Percentiles rank a stretch among this genome's conserved stretches.
phyloP scores from a whole-genome alignment of 2,797 vertebrate genomes.

The Paguma larvata region DNA sequence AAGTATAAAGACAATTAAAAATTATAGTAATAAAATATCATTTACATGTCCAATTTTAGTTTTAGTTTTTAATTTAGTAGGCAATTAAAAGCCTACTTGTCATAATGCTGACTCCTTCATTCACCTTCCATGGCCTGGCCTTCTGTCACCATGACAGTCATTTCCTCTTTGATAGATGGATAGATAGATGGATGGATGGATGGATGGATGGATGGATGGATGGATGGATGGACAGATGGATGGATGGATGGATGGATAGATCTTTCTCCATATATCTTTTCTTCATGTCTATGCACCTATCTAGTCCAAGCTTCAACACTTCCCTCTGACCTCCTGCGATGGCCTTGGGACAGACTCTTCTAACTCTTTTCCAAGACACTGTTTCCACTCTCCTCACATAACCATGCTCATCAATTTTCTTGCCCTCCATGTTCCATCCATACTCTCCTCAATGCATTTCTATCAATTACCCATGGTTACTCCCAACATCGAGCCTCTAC shows the following conservation, averaged over 20 bases:
- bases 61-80: constrained; percentile 28
- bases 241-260: neutral
- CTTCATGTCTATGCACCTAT: neutral
- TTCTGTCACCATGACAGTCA: neutral
- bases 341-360: neutral
- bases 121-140: neutral
- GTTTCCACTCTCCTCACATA: neutral
- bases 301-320: neutral
- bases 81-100: neutral
- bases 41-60: constrained; percentile 16
- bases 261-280: neutral
- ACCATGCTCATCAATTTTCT: neutral
- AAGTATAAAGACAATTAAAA: constrained; percentile 49
- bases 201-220: neutral
- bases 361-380: neutral
- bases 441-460: neutral
- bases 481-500: neutral
- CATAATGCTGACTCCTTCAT: neutral
- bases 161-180: neutral
- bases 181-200: neutral
- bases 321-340: neutral
- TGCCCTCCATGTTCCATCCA: neutral
- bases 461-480: accelerated
- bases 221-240: neutral
- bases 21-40: constrained; percentile 41